Base-by-base conservation (phyloP, 2,888 invertebrate species). In the Heliconius sara region DNA sequence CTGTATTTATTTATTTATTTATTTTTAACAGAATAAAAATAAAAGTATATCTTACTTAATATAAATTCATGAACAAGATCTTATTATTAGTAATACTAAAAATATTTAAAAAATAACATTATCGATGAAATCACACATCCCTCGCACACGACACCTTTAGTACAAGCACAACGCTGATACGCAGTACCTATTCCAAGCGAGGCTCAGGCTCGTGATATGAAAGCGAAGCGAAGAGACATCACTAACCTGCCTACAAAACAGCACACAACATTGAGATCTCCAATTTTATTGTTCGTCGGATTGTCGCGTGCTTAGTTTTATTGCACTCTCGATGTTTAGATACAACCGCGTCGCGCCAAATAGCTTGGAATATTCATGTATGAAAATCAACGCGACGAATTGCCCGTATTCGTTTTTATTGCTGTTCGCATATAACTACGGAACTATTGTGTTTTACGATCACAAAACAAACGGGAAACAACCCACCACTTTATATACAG, bases 291-390 rank as follows among this genome's bases (percentile, higher is more conserved):
- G 90, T 90, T 87, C 88, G 88, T 88, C 84, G 91, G 91, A 92
- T 93, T 91, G 91, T 91, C 89, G 89, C 91, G 91, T 90, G 90
- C 93, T 94, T 94, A 94, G 93, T 94, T 95, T 94, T 93, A 94
- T 91, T 91, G 90, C 90, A 90, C 91, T 90, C 89, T 79, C 84
- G 88, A 88, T 90, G 92, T 91, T 92, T 91, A 92, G 91, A 90
- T 85, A 88, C 87, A 83, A 88, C 86, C 85, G 82, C 85, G 86
- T 88, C 79, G 87, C 85, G 86, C 89, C 88, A 91, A 93, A 91
- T 87, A 91, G 83, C 82, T 76, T 84, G 84, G 91, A 92, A 93
- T 93, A 92, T 94, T 93, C 92, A 93, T 93, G 88, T 89, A 88
- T 89, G 88, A 88, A 90, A 89, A 90, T 90, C 89, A 88, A 89